Base-by-base conservation (phyloP, 2,888 invertebrate species). In the Monoplex corrugatus region DNA sequence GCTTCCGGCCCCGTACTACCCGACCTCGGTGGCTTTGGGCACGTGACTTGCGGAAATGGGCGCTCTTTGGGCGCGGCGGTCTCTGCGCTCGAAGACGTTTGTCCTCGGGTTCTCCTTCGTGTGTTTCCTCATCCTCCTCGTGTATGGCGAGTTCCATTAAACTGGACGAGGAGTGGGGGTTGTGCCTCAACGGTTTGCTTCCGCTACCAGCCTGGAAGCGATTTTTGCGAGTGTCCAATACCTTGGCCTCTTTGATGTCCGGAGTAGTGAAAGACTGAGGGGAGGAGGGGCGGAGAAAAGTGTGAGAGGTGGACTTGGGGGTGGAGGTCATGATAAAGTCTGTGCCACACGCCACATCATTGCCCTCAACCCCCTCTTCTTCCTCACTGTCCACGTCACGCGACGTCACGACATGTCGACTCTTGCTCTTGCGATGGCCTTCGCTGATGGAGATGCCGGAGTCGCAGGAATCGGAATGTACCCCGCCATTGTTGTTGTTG, bases 51-150 rank as follows among this genome's bases (percentile, higher is more conserved):
- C 85, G 45, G 85, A 88, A 88, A 57, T 88, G 88, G 63, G 88
- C 88, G 75, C 88, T 88, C 57, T 88, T 88, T 45, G 88, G 88
- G 10, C 88, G 84, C 43, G 83, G 83, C 5, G 88, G 88, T 68
- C 83, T 40, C 68, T 87, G 87, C 50, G 87, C 50, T 1, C 82
- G 57, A 19, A 88, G 10, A 1, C 88, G 88, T 43, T 88, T 88
- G 88, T 88, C 88, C 40, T 88, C 88, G 57, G 82, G 88, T 68
- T 83, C 83, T 0, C 87, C 87, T 16, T 87, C 78, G 45, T 50
- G 38, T 35, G 44, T 35, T 28, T 83, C 88, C 44, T 88, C 88
- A 35, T 63, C 88, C 68, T 88, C 88, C 82, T 88, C 88, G 83
- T 83, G 63, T 32, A 88, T 88, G 83, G 88, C 88, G 68, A 83